Conservation (phyloP, 2,113 vertebrate species). For the Neolamprologus ventralis region DNA sequence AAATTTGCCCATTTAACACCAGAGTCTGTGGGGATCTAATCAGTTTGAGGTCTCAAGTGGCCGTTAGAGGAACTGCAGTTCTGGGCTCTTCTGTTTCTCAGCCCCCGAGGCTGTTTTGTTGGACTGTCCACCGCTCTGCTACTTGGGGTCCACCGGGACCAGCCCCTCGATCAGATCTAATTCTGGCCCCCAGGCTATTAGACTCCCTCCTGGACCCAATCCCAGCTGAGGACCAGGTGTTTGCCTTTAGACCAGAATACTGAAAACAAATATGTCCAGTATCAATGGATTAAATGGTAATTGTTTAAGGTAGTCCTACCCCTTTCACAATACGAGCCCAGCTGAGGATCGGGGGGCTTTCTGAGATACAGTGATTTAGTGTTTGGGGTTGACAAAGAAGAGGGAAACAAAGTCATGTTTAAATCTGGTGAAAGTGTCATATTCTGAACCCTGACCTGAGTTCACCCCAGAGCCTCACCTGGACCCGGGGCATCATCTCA, state of each 20-base stretch:
- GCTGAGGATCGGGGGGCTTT: not conserved
- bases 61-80: not conserved
- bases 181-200: not conserved
- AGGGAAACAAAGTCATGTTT: not conserved
- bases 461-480: not conserved
- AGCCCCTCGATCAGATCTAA: not conserved
- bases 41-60: not conserved
- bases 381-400: not conserved
- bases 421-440: not conserved
- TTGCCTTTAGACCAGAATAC: not conserved
- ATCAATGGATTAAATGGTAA: not conserved
- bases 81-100: not conserved
- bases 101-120: not conserved
- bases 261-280: not conserved
- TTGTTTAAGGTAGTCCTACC: not conserved
- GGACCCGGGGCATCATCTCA: not conserved
- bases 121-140: not conserved
- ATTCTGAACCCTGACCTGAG: not conserved
- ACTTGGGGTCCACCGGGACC: not conserved
- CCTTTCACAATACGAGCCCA: not conserved
- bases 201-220: not conserved
- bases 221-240: not conserved
- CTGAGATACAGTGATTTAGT: not conserved
- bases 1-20: accelerated
- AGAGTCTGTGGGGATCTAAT: not conserved